Evolutionary conservation across 2,113 vertebrate species (phyloP).

Genomic region (Xiphophorus couchianus): DNA sequence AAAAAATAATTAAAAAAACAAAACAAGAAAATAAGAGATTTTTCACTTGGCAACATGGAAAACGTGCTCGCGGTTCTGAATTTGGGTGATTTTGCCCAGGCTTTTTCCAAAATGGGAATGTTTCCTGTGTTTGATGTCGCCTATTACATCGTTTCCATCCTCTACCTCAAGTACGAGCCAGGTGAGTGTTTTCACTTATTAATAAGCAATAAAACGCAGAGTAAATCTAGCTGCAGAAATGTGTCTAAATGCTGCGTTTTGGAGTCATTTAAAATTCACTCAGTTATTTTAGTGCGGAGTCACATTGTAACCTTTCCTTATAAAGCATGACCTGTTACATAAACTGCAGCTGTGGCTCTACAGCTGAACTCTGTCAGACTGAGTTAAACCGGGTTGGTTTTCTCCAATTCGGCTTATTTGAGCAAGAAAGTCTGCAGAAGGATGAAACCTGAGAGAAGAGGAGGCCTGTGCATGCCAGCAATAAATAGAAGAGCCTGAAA

Average conservation of each 20-base stretch:
- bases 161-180: conserved; percentile 98
- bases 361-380: conserved; percentile 36
- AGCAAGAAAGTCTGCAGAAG: conserved; percentile 34
- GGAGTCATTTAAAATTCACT: not conserved
- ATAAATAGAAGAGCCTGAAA: conserved; percentile 84
- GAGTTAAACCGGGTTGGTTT: conserved; percentile 43
- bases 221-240: not conserved
- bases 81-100: conserved; percentile 87
- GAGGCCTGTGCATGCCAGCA: conserved; percentile 74
- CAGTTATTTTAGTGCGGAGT: not conserved
- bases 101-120: conserved; percentile 91
- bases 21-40: conserved; percentile 1
- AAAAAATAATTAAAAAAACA: not conserved
- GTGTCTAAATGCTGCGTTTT: not conserved
- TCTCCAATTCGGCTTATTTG: conserved; percentile 46
- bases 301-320: conserved; percentile 36
- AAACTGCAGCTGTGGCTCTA: conserved; percentile 33
- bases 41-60: conserved; percentile 82
- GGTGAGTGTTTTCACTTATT: conserved; percentile 78
- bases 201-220: not conserved
- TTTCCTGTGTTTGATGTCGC: conserved; percentile 96
- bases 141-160: conserved; percentile 95
- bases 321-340: conserved; percentile 69
- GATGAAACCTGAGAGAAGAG: conserved; percentile 77
- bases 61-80: conserved; percentile 83